phyloP scores from a whole-genome alignment of 2,888 invertebrate species.

The Cephus sareptanus region DNA sequence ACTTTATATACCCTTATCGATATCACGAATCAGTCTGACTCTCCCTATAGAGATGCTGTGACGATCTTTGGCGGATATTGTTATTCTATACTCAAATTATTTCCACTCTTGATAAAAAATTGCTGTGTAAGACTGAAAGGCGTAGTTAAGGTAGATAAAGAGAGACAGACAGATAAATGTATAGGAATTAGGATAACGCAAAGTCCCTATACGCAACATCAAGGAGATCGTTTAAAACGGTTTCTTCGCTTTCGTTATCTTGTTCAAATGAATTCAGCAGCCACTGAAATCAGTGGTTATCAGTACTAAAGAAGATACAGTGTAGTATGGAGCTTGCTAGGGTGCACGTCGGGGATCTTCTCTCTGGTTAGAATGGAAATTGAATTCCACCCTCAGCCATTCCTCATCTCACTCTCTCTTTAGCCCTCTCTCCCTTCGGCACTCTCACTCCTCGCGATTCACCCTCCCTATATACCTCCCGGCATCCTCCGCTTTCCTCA shows the following conservation, averaged over 20 bases:
- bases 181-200: not conserved
- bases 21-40: not conserved
- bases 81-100: not conserved
- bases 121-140: not conserved
- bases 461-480: constrained; percentile 12
- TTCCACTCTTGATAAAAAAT: not conserved
- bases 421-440: constrained; percentile 28
- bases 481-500: constrained; percentile 10
- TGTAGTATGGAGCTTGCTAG: constrained; percentile 28
- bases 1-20: not conserved
- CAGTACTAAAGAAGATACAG: constrained; percentile 21
- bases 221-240: constrained; percentile 7
- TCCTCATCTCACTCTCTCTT: constrained; percentile 36
- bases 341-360: constrained; percentile 33
- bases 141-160: not conserved
- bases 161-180: not conserved
- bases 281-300: constrained; percentile 24
- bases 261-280: constrained; percentile 19
- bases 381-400: constrained; percentile 49
- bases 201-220: not conserved
- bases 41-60: not conserved
- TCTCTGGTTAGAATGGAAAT: constrained; percentile 53
- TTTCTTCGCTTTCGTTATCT: constrained; percentile 18
- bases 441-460: constrained; percentile 9
- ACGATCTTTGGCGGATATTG: not conserved